Conservation (phyloP, 2,888 invertebrate genomes). For the Amiota communis region DNA sequence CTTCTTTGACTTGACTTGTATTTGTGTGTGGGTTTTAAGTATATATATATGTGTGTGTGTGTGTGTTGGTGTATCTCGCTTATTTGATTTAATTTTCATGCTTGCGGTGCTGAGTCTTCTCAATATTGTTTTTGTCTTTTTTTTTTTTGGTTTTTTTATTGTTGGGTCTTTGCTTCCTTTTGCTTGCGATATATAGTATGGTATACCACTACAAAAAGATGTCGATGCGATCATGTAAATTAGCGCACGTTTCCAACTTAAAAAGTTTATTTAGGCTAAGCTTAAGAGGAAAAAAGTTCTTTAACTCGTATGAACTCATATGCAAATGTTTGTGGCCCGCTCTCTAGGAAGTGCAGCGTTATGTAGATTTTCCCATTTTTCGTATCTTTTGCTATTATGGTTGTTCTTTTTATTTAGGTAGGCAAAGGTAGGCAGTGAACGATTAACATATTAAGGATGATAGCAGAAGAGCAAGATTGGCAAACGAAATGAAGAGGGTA, state of each 20-base stretch:
- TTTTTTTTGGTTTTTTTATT: constrained; percentile 31
- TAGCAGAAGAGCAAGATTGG: background rate
- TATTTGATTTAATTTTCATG: constrained; percentile 60
- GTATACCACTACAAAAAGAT: constrained; percentile 5
- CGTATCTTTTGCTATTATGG: background rate
- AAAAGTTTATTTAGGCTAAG: constrained; percentile 56
- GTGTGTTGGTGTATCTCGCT: constrained; percentile 64
- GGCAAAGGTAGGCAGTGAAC: constrained; percentile 19
- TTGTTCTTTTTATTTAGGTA: constrained; percentile 9
- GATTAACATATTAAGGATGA: constrained; percentile 26
- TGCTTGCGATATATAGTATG: constrained; percentile 1
- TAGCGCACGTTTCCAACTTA: constrained; percentile 64
- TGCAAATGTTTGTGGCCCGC: constrained; percentile 54
- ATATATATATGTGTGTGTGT: background rate
- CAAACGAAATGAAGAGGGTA: background rate
- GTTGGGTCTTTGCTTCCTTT: background rate
- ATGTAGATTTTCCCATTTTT: constrained; percentile 23
- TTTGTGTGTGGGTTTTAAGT: background rate
- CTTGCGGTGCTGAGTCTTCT: constrained; percentile 36
- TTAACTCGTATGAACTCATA: constrained; percentile 64
- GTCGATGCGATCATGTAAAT: constrained; percentile 64
- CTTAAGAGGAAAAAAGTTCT: constrained; percentile 45
- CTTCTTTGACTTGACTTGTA: background rate
- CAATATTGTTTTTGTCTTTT: constrained; percentile 29
- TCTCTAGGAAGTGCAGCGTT: constrained; percentile 32